Evolutionary conservation across 30 jellyfish, hydroid and myxozoan species (phyloP).

Genomic region (Rhopilema esculentum): DNA sequence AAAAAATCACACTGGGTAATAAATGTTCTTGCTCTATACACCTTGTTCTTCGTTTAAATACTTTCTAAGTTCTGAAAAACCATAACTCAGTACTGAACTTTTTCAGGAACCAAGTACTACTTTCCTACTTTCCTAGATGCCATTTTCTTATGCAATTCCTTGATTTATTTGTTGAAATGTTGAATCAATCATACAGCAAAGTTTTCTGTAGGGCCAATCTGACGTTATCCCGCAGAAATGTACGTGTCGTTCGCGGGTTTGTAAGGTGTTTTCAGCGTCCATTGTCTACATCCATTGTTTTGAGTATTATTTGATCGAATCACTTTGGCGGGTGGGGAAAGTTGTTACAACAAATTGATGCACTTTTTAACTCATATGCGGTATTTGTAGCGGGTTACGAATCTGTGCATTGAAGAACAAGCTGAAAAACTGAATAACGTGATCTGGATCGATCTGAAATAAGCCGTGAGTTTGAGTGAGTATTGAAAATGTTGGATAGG

Average conservation of each 20-base stretch:
- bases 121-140: no score
- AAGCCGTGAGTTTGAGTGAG: not conserved
- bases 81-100: no score
- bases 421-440: not conserved
- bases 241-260: constrained; percentile 19
- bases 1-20: no score
- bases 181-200: no score
- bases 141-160: no score
- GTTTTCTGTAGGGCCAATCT: no score
- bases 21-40: no score
- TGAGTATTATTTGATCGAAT: not conserved
- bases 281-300: constrained; percentile 44
- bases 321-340: not conserved
- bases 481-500: not conserved
- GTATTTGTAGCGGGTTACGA: not conserved
- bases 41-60: no score
- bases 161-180: no score
- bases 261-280: constrained; percentile 61
- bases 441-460: not conserved
- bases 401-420: not conserved
- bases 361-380: not conserved
- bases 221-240: constrained; percentile 1
- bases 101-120: no score
- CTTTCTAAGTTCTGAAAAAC: no score
- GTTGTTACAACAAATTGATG: not conserved